Base-by-base conservation (phyloP, 1,140 invertebrate species). In the Probaryconus sp. region DNA sequence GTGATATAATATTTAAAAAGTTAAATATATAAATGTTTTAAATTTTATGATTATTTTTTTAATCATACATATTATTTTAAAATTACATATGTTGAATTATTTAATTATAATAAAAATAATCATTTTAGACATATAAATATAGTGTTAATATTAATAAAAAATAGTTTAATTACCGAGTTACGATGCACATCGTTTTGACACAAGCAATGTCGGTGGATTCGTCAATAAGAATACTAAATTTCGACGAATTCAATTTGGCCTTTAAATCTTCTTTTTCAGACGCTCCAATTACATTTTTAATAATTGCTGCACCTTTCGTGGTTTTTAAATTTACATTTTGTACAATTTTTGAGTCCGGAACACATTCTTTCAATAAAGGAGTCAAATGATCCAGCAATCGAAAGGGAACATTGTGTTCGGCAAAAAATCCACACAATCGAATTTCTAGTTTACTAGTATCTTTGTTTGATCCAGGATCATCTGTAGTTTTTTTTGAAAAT, bases 221-320 rank as follows among this genome's bases (percentile, higher is more conserved):
- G 24, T 67, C 50, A 7, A 55, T 55, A 28, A 48, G 14, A 20
- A 56, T 20, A 11, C 40, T 38, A 40, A 67, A 67, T 37, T 58
- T 53, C 6, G 40, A 13, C 7, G 31, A 40, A 43, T 47, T 38
- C 9, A 76, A 63, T 14, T 48, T 40, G 4, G 31, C n/a, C 7
- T 43, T 47, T 71, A 76, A 45, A 56, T 63, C n/a, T 31, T 71
- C 16, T 10, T 31, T 65, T 56, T 78, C 10, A 53, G 20, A 51
- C 16, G 40, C 35, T n/a, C 35, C 76, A 43, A 79, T 73, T 2
- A 78, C 72, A 40, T 79, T 76, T 38, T 47, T 56, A n/a, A 79
- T 43, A 9, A 78, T 53, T 0, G 48, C 63, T 21, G 45, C 48
- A 21, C n/a, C 6, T 45, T 75, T 78, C 2, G 60, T 75, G 17